Conservation (phyloP, 2,888 invertebrate species). For the Candidula unifasciata region DNA sequence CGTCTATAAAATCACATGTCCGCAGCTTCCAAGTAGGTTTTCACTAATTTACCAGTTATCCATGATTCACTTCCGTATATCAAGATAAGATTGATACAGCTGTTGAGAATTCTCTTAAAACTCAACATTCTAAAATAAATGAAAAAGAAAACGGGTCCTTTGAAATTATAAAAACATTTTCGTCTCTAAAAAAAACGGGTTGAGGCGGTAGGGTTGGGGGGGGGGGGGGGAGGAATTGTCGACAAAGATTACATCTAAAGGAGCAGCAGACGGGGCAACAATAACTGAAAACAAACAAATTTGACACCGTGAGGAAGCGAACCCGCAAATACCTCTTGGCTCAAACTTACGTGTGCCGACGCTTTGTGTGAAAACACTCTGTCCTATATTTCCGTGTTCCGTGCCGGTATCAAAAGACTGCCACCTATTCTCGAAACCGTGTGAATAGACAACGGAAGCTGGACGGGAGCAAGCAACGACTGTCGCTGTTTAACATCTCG, state of each 20-base stretch:
- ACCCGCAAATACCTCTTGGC: background rate
- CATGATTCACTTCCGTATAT: too few relatives aligned
- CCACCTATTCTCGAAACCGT: slow-evolving; percentile 13
- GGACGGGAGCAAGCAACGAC: slow-evolving; percentile 12
- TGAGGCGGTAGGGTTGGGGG: too few relatives aligned
- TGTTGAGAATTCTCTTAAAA: too few relatives aligned
- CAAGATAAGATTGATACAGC: too few relatives aligned
- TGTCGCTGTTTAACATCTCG: slow-evolving; percentile 24
- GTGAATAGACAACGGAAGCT: slow-evolving; percentile 35
- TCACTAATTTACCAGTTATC: too few relatives aligned
- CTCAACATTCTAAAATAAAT: background rate
- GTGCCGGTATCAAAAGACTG: slow-evolving; percentile 37
- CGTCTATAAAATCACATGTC: too few relatives aligned
- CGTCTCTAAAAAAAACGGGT: background rate
- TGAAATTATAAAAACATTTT: background rate
- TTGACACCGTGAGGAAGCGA: background rate
- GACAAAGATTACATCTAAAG: background rate
- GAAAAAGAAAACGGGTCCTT: too few relatives aligned
- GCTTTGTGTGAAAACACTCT: slow-evolving; percentile 41
- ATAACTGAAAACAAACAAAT: slow-evolving; percentile 34
- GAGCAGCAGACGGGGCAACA: background rate
- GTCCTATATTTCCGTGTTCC: slow-evolving; percentile 39
- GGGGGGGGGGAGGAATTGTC: background rate
- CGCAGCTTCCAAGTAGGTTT: too few relatives aligned
- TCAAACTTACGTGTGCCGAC: background rate